phyloP scores from a whole-genome alignment of 2,113 vertebrate genomes.

The Callopanchax toddi region DNA sequence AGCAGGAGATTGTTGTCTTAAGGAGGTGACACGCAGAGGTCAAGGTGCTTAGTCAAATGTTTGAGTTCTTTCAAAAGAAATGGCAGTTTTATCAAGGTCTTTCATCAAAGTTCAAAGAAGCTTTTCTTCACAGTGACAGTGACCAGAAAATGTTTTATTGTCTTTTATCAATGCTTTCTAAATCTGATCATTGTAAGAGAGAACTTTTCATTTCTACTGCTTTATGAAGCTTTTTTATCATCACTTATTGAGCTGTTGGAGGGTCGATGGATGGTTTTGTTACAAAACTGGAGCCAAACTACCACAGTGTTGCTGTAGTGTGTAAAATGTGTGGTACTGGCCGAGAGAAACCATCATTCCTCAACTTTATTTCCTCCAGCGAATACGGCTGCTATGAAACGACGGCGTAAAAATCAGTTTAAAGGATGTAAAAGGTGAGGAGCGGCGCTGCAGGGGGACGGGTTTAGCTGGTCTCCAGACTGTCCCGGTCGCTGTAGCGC shows the following conservation, averaged over 20 bases:
- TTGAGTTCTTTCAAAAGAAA: conserved; percentile 57
- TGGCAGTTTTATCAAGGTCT: conserved; percentile 72
- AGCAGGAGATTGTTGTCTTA: conserved; percentile 37
- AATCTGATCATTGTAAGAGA: conserved; percentile 33
- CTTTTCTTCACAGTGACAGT: conserved; percentile 52
- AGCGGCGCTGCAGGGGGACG: too few relatives aligned
- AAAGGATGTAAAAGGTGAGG: too few relatives aligned
- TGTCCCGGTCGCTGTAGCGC: too few relatives aligned
- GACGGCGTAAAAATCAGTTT: too few relatives aligned
- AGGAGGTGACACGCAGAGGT: conserved; percentile 29
- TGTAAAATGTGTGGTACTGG: too few relatives aligned
- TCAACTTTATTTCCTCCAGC: too few relatives aligned
- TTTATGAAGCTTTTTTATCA: conserved; percentile 25
- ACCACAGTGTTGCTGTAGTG: too few relatives aligned
- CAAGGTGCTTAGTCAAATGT: conserved; percentile 38
- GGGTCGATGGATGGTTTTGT: neutral
- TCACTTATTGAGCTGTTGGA: neutral
- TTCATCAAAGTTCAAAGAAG: conserved; percentile 77
- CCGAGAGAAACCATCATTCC: too few relatives aligned
- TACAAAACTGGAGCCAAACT: neutral
- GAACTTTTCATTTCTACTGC: conserved; percentile 12
- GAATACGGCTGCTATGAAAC: too few relatives aligned
- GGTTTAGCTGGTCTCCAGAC: too few relatives aligned
- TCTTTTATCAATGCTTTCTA: conserved; percentile 15
- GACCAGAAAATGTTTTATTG: conserved; percentile 30